Conservation (phyloP, 2,113 vertebrate genomes). For the Phocoena phocoena region DNA sequence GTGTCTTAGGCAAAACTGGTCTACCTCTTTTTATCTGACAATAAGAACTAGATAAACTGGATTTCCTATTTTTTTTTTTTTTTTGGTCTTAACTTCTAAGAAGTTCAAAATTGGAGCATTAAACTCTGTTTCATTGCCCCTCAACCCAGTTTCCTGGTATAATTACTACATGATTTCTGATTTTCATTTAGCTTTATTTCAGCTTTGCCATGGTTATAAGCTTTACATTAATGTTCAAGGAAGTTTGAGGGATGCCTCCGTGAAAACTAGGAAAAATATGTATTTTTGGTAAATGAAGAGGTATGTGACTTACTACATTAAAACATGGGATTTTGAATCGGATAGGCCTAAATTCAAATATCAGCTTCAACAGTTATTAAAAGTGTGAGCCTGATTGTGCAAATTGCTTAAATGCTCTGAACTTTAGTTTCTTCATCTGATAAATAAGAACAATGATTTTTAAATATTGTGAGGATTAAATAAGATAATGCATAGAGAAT, state of each 20-base stretch:
- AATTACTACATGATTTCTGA: background rate
- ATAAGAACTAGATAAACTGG: background rate
- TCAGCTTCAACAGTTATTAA: background rate
- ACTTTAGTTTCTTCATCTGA: background rate
- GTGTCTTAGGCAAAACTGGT: background rate
- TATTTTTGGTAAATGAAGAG: background rate
- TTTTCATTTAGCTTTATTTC: background rate
- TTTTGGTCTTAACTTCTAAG: background rate
- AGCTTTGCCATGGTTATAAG: background rate
- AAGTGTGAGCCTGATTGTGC: background rate
- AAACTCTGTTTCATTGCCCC: background rate
- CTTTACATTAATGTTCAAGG: background rate
- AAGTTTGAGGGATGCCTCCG: background rate
- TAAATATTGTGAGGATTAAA: background rate
- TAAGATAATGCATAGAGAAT: background rate
- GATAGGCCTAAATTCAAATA: background rate
- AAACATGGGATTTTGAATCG: background rate
- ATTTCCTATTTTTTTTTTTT: background rate
- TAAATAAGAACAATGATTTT: background rate
- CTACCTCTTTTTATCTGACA: background rate
- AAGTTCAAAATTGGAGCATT: background rate
- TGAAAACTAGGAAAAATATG: background rate
- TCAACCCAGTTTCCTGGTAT: background rate
- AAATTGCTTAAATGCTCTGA: slow-evolving; percentile 15
- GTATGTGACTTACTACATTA: background rate